phyloP scores from a whole-genome alignment of 2,888 invertebrate genomes.

The Drosophila pegasa region DNA sequence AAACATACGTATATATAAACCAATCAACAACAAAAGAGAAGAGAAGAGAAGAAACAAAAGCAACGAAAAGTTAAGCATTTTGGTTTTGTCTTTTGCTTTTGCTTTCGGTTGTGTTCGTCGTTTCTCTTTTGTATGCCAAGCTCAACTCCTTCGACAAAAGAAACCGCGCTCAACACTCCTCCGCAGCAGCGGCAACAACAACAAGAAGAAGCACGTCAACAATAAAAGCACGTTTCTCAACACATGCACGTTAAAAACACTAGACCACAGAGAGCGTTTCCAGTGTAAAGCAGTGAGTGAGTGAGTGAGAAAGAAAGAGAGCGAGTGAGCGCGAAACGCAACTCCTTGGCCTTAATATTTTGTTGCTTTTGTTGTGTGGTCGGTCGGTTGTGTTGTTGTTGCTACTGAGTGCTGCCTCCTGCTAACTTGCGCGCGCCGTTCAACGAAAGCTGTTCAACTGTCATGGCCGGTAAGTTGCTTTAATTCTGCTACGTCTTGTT shows the following conservation, averaged over 20 bases:
- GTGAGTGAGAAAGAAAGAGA: slow-evolving; percentile 29
- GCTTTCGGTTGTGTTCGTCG: slow-evolving; percentile 47
- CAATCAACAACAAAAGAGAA: slow-evolving; percentile 46
- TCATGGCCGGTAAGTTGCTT: slow-evolving; percentile 91
- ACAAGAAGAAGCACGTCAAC: slow-evolving; percentile 33
- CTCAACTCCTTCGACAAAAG: slow-evolving; percentile 46
- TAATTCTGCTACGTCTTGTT: slow-evolving; percentile 37
- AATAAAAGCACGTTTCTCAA: slow-evolving; percentile 36
- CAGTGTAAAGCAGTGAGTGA: slow-evolving; percentile 34
- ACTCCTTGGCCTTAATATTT: slow-evolving; percentile 67
- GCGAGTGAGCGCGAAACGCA: slow-evolving; percentile 43
- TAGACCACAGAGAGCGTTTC: slow-evolving; percentile 23
- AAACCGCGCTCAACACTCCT: slow-evolving; percentile 63
- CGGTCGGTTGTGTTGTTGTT: slow-evolving; percentile 38
- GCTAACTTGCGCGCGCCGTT: slow-evolving; percentile 62
- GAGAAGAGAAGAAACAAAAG: slow-evolving; percentile 56
- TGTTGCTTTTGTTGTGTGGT: slow-evolving; percentile 42
- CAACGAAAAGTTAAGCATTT: slow-evolving; percentile 60
- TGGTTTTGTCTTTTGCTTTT: slow-evolving; percentile 55
- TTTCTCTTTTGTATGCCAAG: slow-evolving; percentile 47
- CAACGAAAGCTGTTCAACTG: slow-evolving; percentile 86
- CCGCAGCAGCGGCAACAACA: slow-evolving; percentile 42
- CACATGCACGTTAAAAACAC: slow-evolving; percentile 30
- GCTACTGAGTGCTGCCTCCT: slow-evolving; percentile 52
- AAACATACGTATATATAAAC: slow-evolving; percentile 44